A percentile compares a stretch with the other conserved stretches of the same genome.
Conservation (phyloP, 2,888 invertebrate species). For the Perdita meconis region DNA sequence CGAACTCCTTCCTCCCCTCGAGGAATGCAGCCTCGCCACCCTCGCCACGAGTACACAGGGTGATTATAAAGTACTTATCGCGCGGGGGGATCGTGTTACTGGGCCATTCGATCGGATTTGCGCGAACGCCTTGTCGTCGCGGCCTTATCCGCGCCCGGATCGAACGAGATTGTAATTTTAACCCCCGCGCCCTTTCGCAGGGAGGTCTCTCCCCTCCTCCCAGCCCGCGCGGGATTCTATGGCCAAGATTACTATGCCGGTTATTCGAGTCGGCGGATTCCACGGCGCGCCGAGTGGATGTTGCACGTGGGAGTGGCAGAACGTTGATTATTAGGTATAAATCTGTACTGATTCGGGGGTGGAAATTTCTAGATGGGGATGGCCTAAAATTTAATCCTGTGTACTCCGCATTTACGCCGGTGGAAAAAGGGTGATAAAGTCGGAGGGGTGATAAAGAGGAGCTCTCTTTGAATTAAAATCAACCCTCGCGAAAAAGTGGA, state of each 20-base stretch:
- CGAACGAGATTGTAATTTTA: conserved; percentile 56
- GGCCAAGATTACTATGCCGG: conserved; percentile 4
- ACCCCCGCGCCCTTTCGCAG: conserved; percentile 3
- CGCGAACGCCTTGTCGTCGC: conserved; percentile 26
- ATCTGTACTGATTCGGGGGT: neutral
- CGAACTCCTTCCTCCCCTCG: conserved; percentile 40
- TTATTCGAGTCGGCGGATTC: too few species aligned
- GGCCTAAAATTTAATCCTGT: too few species aligned
- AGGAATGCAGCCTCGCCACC: conserved; percentile 32
- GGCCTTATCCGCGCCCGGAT: conserved; percentile 34
- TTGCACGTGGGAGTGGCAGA: neutral
- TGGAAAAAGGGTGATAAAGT: too few species aligned
- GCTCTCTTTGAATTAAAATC: too few species aligned
- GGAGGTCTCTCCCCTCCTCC: neutral
- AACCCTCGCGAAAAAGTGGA: too few species aligned
- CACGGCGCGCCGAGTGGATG: too few species aligned
- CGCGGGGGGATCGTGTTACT: conserved; percentile 61
- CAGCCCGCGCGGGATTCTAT: too few species aligned
- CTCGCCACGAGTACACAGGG: conserved; percentile 41
- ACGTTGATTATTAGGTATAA: neutral
- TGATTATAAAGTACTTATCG: conserved; percentile 70
- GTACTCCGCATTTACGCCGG: too few species aligned
- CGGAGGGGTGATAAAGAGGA: too few species aligned
- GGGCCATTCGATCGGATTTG: conserved; percentile 52
- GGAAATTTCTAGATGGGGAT: neutral